Evolutionary conservation across 2,113 vertebrate species (phyloP).

Genomic region (Archocentrus centrarchus): DNA sequence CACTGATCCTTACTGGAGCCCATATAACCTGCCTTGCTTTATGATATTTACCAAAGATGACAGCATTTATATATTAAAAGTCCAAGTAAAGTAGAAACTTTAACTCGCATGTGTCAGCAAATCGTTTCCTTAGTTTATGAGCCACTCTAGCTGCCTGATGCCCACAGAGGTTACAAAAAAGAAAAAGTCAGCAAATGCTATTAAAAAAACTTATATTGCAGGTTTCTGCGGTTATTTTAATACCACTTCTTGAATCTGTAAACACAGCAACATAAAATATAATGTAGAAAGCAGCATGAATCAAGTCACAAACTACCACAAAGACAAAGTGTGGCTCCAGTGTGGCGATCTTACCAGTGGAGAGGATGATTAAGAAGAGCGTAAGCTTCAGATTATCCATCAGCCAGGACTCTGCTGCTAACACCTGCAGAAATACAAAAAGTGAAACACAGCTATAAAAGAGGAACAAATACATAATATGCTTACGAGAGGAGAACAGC

Average conservation of each 20-base stretch:
- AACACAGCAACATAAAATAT: rapidly evolving
- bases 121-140: background rate
- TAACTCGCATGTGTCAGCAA: background rate
- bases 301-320: rapidly evolving
- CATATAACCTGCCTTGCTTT: background rate
- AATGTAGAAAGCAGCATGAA: background rate
- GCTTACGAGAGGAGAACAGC: background rate
- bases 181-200: background rate
- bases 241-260: background rate
- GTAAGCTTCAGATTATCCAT: conserved; percentile 4
- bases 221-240: too few relatives aligned
- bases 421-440: background rate
- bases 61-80: background rate
- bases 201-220: background rate
- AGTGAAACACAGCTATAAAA: conserved; percentile 10
- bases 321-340: background rate
- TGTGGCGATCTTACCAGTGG: conserved; percentile 46
- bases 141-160: background rate
- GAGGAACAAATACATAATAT: background rate
- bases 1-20: background rate
- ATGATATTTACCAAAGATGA: background rate
- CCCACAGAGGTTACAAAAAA: background rate
- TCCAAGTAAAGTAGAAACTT: background rate
- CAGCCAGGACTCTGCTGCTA: conserved; percentile 28
- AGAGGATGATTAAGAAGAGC: conserved; percentile 44